Base-by-base conservation (phyloP, 2,113 vertebrate genomes). In the Elgaria multicarinata region DNA sequence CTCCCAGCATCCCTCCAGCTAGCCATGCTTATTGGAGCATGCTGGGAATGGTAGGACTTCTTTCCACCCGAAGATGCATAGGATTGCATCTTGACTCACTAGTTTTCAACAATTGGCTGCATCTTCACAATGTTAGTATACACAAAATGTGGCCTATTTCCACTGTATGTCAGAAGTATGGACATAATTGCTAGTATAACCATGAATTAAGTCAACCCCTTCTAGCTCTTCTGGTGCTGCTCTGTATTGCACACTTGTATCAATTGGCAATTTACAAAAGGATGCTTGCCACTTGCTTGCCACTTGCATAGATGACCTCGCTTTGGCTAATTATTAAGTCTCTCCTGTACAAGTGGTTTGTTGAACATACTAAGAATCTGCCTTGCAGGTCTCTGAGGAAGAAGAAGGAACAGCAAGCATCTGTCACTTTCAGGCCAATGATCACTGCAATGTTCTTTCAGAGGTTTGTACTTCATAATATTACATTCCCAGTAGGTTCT, bases 401-500 rank as follows among this genome's bases (percentile, higher is more conserved):
- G 90, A 93, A 46, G 89, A 91, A 26, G 62, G 50, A 75, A 36
- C 67, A 53, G 79, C 75, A 74, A 67, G 72, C 62, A 42, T 22
- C 26, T 87, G 89, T 85, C 24, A 0, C 6, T 3, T 0, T 62
- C 93, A 87, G 78, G 88, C 6, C 10, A 3, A 86, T 0, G 33
- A 72, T 10, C 89, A 89, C 88, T 84, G 53, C 6, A 8, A 42
- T 0, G 0, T 71, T 5, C 66, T 75, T 85, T 80, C 92, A 4
- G 86, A 87, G 58, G 90, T 92, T 4, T 89, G 75, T 86, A 9
- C 87, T 89, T 87, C 91, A 86, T 77, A 71, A 46, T 83, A 83
- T 3, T 66, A 50, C 18, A 0, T 53, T 50, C 10, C 76, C 13
- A 53, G 1, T 31, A 53, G 12, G 53, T 24, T n/a, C 3, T 36